Conservation (phyloP, 2,113 vertebrate genomes). For the Xiphorhynchus elegans region DNA sequence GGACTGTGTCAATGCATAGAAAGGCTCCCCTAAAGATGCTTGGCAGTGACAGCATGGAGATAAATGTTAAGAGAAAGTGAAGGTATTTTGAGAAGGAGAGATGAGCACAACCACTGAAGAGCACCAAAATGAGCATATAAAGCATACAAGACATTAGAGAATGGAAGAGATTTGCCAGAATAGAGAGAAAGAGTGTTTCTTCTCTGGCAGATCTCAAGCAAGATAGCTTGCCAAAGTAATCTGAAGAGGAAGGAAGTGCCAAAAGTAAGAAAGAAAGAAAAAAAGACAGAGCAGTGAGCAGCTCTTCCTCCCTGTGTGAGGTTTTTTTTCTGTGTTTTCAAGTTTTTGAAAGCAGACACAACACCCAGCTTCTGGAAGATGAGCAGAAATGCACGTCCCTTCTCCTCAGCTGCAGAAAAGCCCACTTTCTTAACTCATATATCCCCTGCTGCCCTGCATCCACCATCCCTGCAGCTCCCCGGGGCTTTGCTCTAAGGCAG, state of each 20-base stretch:
- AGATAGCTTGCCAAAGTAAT: constrained; percentile 10
- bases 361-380: not conserved
- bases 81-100: not conserved
- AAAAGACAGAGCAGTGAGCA: not conserved
- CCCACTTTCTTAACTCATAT: rapidly evolving
- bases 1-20: not conserved
- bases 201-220: not conserved
- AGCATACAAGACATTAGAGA: not conserved
- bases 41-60: not conserved
- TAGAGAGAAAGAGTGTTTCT: not conserved
- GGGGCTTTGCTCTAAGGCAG: not conserved
- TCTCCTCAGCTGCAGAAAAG: not conserved
- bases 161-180: not conserved
- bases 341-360: not conserved
- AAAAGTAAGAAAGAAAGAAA: not conserved
- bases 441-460: not conserved
- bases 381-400: not conserved
- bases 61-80: not conserved
- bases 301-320: not conserved
- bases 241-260: not conserved
- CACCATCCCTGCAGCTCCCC: not conserved
- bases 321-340: not conserved
- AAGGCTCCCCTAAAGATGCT: not conserved
- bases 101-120: not conserved
- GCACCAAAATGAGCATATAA: constrained; percentile 6